Evolutionary conservation across 1,140 invertebrate genomes (phyloP), one percentile per base, ranked within the genome.

Genomic region (Nymphalis io): DNA sequence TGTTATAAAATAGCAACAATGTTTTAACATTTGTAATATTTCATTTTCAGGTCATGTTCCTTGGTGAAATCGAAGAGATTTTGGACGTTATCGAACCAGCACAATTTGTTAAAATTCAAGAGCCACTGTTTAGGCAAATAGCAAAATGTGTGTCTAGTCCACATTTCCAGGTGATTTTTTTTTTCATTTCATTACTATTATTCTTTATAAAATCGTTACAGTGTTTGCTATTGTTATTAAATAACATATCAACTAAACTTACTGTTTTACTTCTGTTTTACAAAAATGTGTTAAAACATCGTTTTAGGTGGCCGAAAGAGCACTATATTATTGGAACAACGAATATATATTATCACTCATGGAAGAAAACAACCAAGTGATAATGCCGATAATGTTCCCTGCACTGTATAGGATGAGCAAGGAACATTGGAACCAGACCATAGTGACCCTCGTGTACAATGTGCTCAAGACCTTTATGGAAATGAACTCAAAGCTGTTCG

Each of bases 361-460:
- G 91, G 97, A 98, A 90, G 97, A 98, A 86, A 98, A 98, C 90
- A 97, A 97, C 86, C 94, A 95, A 85, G 95, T 96, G 65, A 97
- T 98, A 76, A 96, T 98, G 96, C 97, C 97, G 69, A 98, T 98
- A 68, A 96, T 97, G 96, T 99, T 99, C 93, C 98, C 99, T 73
- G 97, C 98, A 76, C 93, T 99, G 79, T 99, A 99, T 93, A 97
- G 96, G 89, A 98, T 98, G 92, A 98, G 97, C 88, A 99, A 99
- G 94, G 97, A 99, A 92, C 99, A 99, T 92, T 99, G 99, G 99
- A 99, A 99, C 93, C 98, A 99, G 94, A 99, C 98, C 66, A 99
- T 99, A 83, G 96, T 99, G 79, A 98, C 98, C 51, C 95, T 99
- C 78, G 98, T 99, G 83, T 99, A 99, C 93, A 99, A 99, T 93